Conservation (phyloP, 2,797 vertebrate genomes). For the Ficedula albicollis region DNA sequence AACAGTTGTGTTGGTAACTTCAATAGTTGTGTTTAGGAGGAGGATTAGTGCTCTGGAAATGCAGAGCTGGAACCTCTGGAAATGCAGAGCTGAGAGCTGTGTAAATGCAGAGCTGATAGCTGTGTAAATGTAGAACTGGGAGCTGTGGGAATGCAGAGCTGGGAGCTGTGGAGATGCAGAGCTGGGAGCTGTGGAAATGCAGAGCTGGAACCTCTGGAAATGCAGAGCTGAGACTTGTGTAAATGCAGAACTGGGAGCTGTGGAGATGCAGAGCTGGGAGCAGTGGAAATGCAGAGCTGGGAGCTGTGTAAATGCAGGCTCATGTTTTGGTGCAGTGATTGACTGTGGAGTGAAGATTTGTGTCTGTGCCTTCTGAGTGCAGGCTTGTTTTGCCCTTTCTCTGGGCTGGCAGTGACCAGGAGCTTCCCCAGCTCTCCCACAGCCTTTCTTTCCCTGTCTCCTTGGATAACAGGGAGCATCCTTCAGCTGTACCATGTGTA, state of each 20-base stretch:
- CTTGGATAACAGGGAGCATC: neutral
- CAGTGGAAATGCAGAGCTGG: neutral
- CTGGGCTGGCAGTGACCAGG: neutral
- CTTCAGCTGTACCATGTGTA: neutral
- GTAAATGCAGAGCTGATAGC: no score
- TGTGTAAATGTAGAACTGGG: no score
- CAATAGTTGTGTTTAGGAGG: neutral
- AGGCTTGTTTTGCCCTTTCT: neutral
- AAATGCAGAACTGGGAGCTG: no score
- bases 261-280: no score
- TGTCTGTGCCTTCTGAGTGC: neutral
- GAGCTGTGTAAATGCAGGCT: neutral
- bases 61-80: no score
- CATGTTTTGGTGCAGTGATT: neutral
- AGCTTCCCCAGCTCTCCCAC: neutral
- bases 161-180: no score
- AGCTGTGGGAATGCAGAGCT: no score
- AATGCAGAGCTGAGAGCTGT: no score
- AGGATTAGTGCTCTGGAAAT: neutral
- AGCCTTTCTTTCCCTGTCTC: neutral
- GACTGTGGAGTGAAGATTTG: neutral
- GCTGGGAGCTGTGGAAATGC: no score
- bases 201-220: no score
- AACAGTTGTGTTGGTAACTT: no score
- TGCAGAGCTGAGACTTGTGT: no score